Conservation (phyloP, 2,888 invertebrate species). For the Aphrophora alni region DNA sequence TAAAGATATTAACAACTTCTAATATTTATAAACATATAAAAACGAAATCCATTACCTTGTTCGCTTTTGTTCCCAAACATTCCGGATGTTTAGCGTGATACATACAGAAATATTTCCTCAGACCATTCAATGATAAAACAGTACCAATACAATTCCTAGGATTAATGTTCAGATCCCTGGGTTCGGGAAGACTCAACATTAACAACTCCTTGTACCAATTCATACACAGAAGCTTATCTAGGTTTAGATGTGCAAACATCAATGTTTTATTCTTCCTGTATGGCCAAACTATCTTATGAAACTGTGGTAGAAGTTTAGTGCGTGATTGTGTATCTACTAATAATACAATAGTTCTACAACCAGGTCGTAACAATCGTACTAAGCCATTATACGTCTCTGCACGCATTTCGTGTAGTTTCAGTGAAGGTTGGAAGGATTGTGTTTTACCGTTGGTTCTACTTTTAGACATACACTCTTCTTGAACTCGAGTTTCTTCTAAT, state of each 20-base stretch:
- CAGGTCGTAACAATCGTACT: conserved; percentile 90
- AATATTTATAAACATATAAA: no score
- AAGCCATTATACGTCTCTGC: conserved; percentile 96
- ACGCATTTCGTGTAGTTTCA: conserved; percentile 88
- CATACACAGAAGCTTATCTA: conserved; percentile 69
- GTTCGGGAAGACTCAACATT: conserved; percentile 83
- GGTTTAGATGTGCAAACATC: conserved; percentile 90
- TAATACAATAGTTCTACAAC: conserved; percentile 91
- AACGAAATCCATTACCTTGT: conserved; percentile 34
- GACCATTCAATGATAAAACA: conserved; percentile 94
- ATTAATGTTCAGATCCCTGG: conserved; percentile 86
- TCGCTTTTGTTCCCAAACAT: conserved; percentile 51
- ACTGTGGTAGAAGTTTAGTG: conserved; percentile 84
- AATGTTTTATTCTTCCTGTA: conserved; percentile 98
- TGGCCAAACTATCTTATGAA: conserved; percentile 94
- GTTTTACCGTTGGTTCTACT: conserved; percentile 54
- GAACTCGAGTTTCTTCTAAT: conserved; percentile 65
- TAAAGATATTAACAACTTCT: no score
- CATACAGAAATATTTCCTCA: conserved; percentile 97
- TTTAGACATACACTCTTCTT: conserved; percentile 58
- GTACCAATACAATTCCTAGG: conserved; percentile 97
- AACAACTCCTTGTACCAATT: conserved; percentile 91
- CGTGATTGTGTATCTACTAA: conserved; percentile 90
- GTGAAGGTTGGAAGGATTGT: conserved; percentile 63
- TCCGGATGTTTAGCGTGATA: conserved; percentile 97